These are phyloP conservation scores for Orthonychiurus folsomi DNA, from an alignment of 2,888 invertebrate species.

Conservation along the genomic window DNA sequence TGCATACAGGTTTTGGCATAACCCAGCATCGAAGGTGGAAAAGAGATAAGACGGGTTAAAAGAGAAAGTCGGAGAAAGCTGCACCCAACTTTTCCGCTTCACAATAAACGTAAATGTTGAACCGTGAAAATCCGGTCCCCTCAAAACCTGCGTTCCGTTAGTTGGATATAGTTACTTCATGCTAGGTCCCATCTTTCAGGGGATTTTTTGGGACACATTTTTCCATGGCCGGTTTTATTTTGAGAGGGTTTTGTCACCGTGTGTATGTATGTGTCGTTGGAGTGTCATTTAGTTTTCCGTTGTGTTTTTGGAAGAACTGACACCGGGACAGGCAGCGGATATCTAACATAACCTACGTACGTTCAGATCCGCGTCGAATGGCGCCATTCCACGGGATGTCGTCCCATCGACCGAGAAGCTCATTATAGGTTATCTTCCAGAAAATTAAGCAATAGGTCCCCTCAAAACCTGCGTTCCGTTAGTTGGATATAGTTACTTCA, in stretches of 20 bases:
- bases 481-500: too few species aligned
- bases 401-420: conserved; percentile 8
- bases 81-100: neutral
- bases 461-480: too few species aligned
- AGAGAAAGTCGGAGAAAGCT: conserved; percentile 4
- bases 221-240: conserved; percentile 1
- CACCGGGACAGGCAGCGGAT: neutral
- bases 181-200: conserved; percentile 2
- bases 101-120: conserved; percentile 11
- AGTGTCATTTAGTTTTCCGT: neutral
- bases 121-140: conserved; percentile 19
- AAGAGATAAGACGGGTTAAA: conserved; percentile 4
- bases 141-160: too few species aligned
- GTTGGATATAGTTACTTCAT: too few species aligned
- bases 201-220: conserved; percentile 2
- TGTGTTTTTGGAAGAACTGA: neutral
- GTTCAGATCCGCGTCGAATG: too few species aligned
- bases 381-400: neutral
- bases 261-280: neutral
- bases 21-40: neutral
- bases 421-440: conserved; percentile 13
- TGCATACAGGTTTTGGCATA: too few species aligned
- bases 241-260: neutral
- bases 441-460: conserved; percentile 14
- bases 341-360: too few species aligned